Conservation (phyloP, 2,113 vertebrate genomes). For the Cyprinodon tularosa region DNA sequence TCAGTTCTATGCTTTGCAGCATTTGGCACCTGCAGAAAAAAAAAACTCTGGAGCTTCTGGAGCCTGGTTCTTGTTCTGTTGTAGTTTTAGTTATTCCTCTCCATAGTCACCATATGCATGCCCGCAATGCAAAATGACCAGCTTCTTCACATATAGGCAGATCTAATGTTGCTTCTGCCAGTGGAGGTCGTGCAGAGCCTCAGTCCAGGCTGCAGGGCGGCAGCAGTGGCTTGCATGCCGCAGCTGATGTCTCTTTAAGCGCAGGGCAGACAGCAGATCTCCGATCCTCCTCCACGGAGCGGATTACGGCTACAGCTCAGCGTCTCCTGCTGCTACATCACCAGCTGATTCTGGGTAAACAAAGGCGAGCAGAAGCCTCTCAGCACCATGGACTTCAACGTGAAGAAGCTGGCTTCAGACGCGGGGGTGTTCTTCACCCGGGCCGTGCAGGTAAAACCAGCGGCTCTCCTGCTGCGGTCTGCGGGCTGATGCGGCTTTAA, state of each 20-base stretch:
- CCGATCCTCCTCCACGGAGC: constrained; percentile 41
- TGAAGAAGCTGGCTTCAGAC: constrained; percentile 94
- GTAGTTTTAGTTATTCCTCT: too few relatives aligned
- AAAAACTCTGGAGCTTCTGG: too few relatives aligned
- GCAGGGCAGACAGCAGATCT: constrained; percentile 57
- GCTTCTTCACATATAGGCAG: too few relatives aligned
- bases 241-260: constrained; percentile 63
- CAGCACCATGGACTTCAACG: constrained; percentile 90
- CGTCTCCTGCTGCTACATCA: constrained; percentile 34
- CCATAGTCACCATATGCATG: too few relatives aligned
- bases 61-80: too few relatives aligned
- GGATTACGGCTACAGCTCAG: constrained; percentile 40
- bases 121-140: too few relatives aligned
- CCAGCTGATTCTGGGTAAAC: constrained; percentile 55
- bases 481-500: neutral
- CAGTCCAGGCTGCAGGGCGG: neutral
- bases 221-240: neutral
- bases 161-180: neutral
- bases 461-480: neutral
- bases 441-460: constrained; percentile 81
- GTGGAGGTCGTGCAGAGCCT: too few relatives aligned
- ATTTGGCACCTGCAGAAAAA: too few relatives aligned
- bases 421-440: constrained; percentile 94
- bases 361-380: constrained; percentile 1
- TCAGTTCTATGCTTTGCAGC: too few relatives aligned